Conservation (phyloP, 2,797 vertebrate species). For the Toxotes lorentzi region DNA sequence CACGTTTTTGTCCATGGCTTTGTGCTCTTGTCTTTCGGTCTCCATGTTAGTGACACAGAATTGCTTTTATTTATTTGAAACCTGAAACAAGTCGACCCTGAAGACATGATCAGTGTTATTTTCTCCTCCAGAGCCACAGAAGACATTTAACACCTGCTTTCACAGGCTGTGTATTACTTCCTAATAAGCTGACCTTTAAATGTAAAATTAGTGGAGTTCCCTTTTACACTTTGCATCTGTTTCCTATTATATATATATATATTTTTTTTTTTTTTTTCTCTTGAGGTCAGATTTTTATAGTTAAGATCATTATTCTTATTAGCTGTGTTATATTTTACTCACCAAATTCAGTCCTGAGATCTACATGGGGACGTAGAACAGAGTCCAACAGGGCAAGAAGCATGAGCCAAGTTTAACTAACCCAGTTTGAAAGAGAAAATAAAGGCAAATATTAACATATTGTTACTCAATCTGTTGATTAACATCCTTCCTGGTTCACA, state of each 20-base stretch:
- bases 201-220: slow-evolving; percentile 14
- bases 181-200: slow-evolving; percentile 5
- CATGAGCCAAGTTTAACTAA: neutral
- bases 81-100: neutral
- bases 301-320: too few relatives aligned
- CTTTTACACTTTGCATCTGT: neutral
- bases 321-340: neutral
- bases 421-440: neutral
- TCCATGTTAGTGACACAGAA: neutral
- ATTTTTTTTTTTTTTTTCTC: too few relatives aligned
- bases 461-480: neutral
- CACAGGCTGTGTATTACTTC: slow-evolving; percentile 5
- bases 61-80: neutral
- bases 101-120: neutral
- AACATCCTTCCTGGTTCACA: neutral
- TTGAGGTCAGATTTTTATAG: too few relatives aligned
- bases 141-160: neutral
- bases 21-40: too few relatives aligned
- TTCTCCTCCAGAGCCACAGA: neutral
- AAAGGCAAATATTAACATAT: neutral
- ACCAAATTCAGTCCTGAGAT: neutral
- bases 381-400: too few relatives aligned
- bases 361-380: neutral
- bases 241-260: neutral
- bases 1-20: too few relatives aligned